Conservation (phyloP, 2,113 vertebrate genomes). For the Bufo gargarizans region DNA sequence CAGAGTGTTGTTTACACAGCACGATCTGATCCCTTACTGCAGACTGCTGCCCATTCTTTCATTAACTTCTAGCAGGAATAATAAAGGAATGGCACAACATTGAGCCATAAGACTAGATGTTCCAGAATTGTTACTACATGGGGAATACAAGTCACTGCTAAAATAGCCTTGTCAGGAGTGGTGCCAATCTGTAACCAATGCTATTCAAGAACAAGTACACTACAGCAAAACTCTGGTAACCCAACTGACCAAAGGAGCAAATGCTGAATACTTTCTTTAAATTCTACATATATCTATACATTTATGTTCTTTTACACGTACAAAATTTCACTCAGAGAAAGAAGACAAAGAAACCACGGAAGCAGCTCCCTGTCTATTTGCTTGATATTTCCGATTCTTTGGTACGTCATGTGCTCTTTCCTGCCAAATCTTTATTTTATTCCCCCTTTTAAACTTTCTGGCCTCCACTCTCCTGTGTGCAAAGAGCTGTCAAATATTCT, state of each 20-base stretch:
- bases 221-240: not conserved
- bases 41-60: too few relatives aligned
- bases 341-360: not conserved
- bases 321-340: not conserved
- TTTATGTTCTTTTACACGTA: not conserved
- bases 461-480: constrained; percentile 14
- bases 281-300: not conserved
- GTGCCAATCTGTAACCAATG: not conserved
- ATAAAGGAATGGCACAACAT: too few relatives aligned
- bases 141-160: too few relatives aligned
- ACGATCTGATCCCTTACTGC: too few relatives aligned
- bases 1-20: too few relatives aligned
- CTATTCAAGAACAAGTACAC: not conserved
- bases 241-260: not conserved
- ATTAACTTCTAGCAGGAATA: too few relatives aligned
- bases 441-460: constrained; percentile 28
- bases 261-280: not conserved
- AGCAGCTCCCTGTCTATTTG: constrained; percentile 13
- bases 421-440: constrained; percentile 51
- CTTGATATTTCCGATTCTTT: constrained; percentile 15
- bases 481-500: constrained; percentile 32
- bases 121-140: too few relatives aligned
- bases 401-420: not conserved
- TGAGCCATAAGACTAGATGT: too few relatives aligned
- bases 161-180: too few relatives aligned